A percentile compares a stretch with the other conserved stretches of the same genome.
These are phyloP conservation scores for Siphamia tubifer DNA, from an alignment of 2,113 vertebrate genomes.

Conservation along the genomic window DNA sequence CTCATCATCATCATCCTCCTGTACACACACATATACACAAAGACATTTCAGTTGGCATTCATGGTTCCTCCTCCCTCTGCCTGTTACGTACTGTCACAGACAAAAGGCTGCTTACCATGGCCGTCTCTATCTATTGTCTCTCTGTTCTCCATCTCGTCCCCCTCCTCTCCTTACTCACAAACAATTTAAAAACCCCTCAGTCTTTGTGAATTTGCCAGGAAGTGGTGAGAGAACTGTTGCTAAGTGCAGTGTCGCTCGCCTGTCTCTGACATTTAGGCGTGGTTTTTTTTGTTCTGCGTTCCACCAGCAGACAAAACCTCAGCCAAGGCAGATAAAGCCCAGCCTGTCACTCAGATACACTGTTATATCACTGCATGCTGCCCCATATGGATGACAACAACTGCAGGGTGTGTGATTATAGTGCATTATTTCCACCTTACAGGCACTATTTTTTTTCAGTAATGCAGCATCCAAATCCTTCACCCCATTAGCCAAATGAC, in stretches of 20 bases:
- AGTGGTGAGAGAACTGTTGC: slow-evolving; percentile 57
- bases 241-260: slow-evolving; percentile 47
- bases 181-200: slow-evolving; percentile 43
- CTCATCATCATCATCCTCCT: background rate
- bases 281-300: slow-evolving; percentile 63
- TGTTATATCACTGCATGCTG: slow-evolving; percentile 19
- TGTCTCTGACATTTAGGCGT: slow-evolving; percentile 64
- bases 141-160: background rate
- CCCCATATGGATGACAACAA: background rate
- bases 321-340: slow-evolving; percentile 32
- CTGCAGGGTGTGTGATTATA: background rate
- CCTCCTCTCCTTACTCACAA: slow-evolving; percentile 22
- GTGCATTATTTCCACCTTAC: background rate
- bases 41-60: slow-evolving; percentile 24
- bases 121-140: slow-evolving; percentile 44
- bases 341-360: slow-evolving; percentile 21
- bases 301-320: slow-evolving; percentile 48
- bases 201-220: slow-evolving; percentile 55
- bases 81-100: slow-evolving; percentile 49
- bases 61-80: slow-evolving; percentile 28
- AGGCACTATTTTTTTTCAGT: background rate
- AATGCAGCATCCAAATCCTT: background rate
- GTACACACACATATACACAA: background rate
- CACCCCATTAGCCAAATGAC: slow-evolving; percentile 1
- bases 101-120: slow-evolving; percentile 58